Base-by-base conservation (phyloP, 2,888 invertebrate species). In the Drosophila neonasuta region DNA sequence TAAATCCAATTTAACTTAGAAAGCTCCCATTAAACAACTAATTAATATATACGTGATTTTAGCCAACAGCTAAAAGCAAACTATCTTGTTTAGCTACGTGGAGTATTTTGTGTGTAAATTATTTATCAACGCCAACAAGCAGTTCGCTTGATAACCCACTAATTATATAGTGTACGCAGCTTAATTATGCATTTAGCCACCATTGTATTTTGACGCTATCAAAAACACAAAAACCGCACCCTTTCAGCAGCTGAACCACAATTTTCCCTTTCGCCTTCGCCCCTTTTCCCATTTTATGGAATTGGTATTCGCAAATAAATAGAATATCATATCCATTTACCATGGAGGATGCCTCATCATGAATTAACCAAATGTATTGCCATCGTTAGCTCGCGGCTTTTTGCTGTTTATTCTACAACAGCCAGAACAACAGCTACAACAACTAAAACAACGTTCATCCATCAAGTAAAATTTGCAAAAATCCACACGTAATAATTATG, bases 161-260 rank as follows among this genome's bases (percentile, higher is more conserved):
- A n/a, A 45, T 36, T n/a, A 8, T 11, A 41, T 10, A 10, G 6
- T 44, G 17, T 9, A 34, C 20, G 24, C 4, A 11, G 32, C 32
- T 65, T 36, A 29, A 50, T 17, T 56, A 34, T 29, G 20, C n/a
- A 15, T 13, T 13, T 17, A 48, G 50, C 36, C n/a, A 30, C 15
- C 49, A 36, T 39, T 10, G 2, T 29, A 13, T 29, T 17, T 49
- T 68, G 1, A 7, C 7, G 20, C 51, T 48, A 42, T 59, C 59
- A 60, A 48, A 55, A 74, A 52, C 52, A 61, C 36, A 74, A 45
- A 29, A 49, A 29, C 50, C 69, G 39, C 74, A 60, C 48, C 51
- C 55, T 51, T 56, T 50, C 11, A 44, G 10, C n/a, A 32, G 10
- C 34, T 36, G 2, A 36, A 10, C 51, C 39, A 15, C 29, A 20